Evolutionary conservation across 2,113 vertebrate genomes (phyloP).

Genomic region (Desmodus rotundus): DNA sequence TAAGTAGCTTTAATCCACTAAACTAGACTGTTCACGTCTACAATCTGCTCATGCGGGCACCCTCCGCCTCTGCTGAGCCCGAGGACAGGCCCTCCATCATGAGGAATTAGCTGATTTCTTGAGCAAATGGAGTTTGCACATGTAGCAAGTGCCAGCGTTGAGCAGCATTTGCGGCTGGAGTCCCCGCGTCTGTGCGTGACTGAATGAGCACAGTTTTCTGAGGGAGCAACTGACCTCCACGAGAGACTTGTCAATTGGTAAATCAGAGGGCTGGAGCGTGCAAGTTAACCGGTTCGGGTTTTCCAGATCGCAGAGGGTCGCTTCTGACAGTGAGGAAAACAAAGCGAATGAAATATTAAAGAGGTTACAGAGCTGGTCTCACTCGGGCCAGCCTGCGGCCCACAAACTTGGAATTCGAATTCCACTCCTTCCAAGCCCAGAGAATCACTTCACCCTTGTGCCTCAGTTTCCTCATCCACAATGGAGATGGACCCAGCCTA

Average conservation of each 20-base stretch:
- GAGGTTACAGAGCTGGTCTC: not conserved
- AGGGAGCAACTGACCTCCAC: not conserved
- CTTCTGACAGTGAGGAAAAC: not conserved
- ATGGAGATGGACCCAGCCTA: not conserved
- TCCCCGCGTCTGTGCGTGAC: not conserved
- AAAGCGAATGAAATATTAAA: not conserved
- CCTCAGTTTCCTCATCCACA: not conserved
- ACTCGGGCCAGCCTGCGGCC: not conserved
- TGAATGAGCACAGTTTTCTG: not conserved
- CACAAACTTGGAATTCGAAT: not conserved
- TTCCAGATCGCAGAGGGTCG: not conserved
- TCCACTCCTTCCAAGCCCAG: not conserved
- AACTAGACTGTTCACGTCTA: not conserved
- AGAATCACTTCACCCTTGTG: not conserved
- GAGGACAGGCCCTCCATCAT: constrained; percentile 21
- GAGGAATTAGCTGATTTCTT: constrained; percentile 54
- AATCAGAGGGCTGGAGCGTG: not conserved
- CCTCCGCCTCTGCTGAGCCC: not conserved
- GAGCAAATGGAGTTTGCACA: constrained; percentile 35
- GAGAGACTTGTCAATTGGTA: not conserved
- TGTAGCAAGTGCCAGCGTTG: not conserved
- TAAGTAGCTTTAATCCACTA: constrained; percentile 68
- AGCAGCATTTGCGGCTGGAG: constrained; percentile 14
- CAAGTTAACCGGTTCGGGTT: not conserved
- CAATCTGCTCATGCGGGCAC: not conserved